A percentile compares a stretch with the other conserved stretches of the same genome.
These are phyloP conservation scores for Tapera naevia DNA, from an alignment of 2,797 vertebrate species.

Conservation along the genomic window DNA sequence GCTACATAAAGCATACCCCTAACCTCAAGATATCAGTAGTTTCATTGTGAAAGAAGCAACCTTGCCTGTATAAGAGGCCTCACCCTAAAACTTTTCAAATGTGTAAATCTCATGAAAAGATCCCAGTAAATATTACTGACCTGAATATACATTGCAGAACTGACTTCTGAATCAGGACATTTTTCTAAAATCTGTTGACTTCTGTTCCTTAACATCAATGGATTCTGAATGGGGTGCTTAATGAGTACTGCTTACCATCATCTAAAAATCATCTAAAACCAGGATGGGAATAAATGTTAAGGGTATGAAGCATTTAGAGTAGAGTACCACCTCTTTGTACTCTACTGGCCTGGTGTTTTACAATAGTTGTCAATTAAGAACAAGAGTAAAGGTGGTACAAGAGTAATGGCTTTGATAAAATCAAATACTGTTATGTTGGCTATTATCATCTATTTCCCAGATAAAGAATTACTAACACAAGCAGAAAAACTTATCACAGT, in stretches of 20 bases:
- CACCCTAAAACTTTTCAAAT: background rate
- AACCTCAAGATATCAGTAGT: background rate
- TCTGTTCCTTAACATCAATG: background rate
- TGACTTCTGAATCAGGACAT: background rate
- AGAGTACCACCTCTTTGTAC: background rate
- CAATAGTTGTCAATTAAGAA: background rate
- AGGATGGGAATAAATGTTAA: background rate
- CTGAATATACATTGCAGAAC: background rate
- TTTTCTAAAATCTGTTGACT: background rate
- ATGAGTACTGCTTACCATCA: background rate
- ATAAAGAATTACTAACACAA: background rate
- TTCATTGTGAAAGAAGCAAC: background rate
- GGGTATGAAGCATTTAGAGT: background rate
- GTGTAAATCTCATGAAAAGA: background rate
- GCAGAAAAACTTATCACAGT: background rate
- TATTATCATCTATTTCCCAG: background rate
- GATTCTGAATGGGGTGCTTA: background rate
- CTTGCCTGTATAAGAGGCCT: background rate
- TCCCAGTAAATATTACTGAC: background rate
- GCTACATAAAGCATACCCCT: background rate
- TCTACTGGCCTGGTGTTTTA: background rate
- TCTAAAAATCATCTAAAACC: background rate
- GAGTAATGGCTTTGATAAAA: conserved; percentile 14
- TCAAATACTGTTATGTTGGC: background rate
- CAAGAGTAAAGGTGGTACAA: conserved; percentile 7